Conservation (phyloP, 1,140 invertebrate species). For the Drosophila paulistorum region DNA sequence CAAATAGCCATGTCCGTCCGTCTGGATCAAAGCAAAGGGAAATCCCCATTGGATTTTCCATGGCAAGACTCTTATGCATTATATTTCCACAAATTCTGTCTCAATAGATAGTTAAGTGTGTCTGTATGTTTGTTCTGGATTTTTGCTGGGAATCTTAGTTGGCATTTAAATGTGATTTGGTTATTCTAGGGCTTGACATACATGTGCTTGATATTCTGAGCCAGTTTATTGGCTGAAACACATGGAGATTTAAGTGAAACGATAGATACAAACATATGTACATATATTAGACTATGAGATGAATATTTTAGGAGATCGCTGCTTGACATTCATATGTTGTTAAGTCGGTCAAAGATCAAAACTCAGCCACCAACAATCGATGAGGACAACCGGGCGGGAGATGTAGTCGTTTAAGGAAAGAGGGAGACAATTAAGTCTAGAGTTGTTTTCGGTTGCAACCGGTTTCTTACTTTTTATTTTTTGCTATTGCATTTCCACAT, state of each 20-base stretch:
- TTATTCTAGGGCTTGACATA: too few relatives aligned
- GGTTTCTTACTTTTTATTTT: not conserved
- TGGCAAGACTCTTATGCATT: too few relatives aligned
- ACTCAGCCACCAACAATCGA: not conserved
- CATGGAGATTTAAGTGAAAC: not conserved
- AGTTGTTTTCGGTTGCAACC: conserved; percentile 4
- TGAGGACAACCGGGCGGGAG: not conserved
- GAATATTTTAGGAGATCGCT: conserved; percentile 1
- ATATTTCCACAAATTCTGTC: too few relatives aligned
- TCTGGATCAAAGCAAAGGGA: too few relatives aligned
- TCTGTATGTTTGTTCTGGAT: not conserved
- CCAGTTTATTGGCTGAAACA: not conserved
- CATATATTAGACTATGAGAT: not conserved
- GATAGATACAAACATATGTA: not conserved
- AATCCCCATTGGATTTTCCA: too few relatives aligned
- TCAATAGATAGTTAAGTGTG: not conserved
- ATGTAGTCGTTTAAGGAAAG: not conserved
- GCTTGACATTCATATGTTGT: conserved; percentile 6
- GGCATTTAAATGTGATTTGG: too few relatives aligned
- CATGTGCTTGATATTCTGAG: too few relatives aligned
- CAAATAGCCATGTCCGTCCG: too few relatives aligned
- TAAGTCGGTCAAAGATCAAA: conserved; percentile 10
- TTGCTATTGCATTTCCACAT: conserved; percentile 1
- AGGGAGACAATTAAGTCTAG: not conserved
- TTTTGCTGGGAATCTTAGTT: not conserved